Evolutionary conservation across 2,888 invertebrate species (phyloP).

Genomic region (Bellardia pandia): DNA sequence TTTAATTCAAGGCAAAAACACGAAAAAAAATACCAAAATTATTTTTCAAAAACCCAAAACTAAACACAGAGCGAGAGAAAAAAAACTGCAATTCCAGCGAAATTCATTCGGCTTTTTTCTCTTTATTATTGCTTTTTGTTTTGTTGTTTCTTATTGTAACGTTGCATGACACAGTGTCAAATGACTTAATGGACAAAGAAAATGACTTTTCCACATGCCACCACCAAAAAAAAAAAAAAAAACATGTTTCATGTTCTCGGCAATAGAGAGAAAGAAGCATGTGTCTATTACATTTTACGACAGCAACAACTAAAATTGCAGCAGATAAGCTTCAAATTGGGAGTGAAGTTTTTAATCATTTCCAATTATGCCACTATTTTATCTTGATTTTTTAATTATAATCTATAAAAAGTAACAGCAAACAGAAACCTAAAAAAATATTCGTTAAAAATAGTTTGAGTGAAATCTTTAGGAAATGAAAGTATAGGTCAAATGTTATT

Average conservation of each 20-base stretch:
- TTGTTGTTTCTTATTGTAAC: conserved; percentile 27
- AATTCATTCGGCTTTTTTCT: conserved; percentile 46
- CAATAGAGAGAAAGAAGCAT: background rate
- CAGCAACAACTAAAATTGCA: conserved; percentile 16
- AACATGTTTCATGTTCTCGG: conserved; percentile 49
- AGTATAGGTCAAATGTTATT: conserved; percentile 51
- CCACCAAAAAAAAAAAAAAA: background rate
- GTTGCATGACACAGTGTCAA: conserved; percentile 75
- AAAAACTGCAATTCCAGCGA: conserved; percentile 60
- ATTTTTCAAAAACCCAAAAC: conserved; percentile 11
- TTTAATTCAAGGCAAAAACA: conserved; percentile 48
- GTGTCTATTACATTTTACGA: conserved; percentile 37
- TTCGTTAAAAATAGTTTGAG: background rate
- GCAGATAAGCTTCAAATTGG: conserved; percentile 56
- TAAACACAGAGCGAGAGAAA: conserved; percentile 54
- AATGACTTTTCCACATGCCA: conserved; percentile 76
- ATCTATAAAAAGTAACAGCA: conserved; percentile 40
- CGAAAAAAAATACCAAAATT: conserved; percentile 41
- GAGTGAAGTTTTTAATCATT: conserved; percentile 75
- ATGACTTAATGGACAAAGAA: conserved; percentile 74
- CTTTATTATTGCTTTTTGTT: background rate
- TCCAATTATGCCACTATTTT: conserved; percentile 74
- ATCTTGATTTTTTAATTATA: conserved; percentile 74
- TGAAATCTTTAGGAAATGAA: conserved; percentile 39
- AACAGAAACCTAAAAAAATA: background rate